Evolutionary conservation across 2,888 invertebrate genomes (phyloP).

Genomic region (Branchipolynoe longqiensis): DNA sequence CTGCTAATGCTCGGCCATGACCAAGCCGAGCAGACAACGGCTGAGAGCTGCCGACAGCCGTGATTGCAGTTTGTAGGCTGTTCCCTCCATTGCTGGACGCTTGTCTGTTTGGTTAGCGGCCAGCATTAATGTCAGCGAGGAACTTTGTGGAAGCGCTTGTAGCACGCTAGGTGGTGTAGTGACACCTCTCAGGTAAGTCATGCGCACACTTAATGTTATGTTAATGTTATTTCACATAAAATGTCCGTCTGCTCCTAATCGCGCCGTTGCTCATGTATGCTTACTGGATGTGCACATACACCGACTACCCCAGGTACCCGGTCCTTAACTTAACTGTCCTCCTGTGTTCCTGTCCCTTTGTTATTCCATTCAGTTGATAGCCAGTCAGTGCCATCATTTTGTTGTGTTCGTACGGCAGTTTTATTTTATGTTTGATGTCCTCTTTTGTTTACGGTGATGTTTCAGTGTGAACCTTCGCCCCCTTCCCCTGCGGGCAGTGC

Average conservation of each 20-base stretch:
- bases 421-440: constrained; percentile 34
- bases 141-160: no score
- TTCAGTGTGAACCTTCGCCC: constrained; percentile 50
- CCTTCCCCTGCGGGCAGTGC: constrained; percentile 32
- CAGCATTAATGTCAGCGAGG: no score
- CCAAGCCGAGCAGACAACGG: no score
- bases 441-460: constrained; percentile 25
- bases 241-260: background rate
- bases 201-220: no score
- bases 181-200: constrained; percentile 15
- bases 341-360: background rate
- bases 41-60: no score
- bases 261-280: background rate
- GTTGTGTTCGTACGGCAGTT: background rate
- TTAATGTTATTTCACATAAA: no score
- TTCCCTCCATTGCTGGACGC: no score
- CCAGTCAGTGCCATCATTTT: background rate
- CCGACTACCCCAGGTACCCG: no score
- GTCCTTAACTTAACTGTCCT: no score
- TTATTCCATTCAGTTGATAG: background rate
- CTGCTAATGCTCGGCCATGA: no score
- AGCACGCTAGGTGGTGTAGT: constrained; percentile 15
- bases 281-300: background rate
- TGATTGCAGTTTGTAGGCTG: no score
- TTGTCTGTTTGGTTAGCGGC: no score